These are phyloP conservation scores for Beaufortia kweichowensis DNA, from an alignment of 2,113 vertebrate species.

Conservation along the genomic window DNA sequence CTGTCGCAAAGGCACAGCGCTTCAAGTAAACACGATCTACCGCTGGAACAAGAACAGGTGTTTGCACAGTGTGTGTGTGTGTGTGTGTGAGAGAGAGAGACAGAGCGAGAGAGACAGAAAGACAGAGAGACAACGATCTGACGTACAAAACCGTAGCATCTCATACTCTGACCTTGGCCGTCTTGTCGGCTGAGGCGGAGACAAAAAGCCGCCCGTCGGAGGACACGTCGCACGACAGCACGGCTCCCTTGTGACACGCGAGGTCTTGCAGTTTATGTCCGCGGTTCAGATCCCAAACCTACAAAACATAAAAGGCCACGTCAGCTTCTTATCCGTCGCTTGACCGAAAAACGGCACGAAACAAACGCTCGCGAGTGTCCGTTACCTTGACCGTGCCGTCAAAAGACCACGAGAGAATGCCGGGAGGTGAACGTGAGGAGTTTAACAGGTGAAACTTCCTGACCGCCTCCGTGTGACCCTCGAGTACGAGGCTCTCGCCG, in stretches of 20 bases:
- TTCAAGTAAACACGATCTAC: neutral
- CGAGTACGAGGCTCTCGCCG: conserved; percentile 70
- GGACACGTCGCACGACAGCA: conserved; percentile 88
- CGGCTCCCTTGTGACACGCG: conserved; percentile 80
- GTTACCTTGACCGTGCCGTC: conserved; percentile 91
- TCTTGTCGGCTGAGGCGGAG: conserved; percentile 89
- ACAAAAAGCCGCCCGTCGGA: conserved; percentile 79
- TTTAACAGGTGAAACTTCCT: conserved; percentile 81
- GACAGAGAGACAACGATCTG: neutral
- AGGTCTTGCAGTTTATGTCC: conserved; percentile 80
- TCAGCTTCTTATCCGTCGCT: too few species aligned
- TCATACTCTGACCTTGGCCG: conserved; percentile 81
- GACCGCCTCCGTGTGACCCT: conserved; percentile 87
- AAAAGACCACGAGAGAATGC: conserved; percentile 91
- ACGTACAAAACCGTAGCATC: neutral
- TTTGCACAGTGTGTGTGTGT: neutral
- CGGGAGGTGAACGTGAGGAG: conserved; percentile 59
- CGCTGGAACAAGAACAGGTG: conserved; percentile 27
- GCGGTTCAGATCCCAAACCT: conserved; percentile 85
- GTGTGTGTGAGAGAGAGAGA: neutral
- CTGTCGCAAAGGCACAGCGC: neutral
- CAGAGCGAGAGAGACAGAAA: neutral
- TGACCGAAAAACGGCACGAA: neutral
- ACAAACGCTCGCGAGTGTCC: too few species aligned
- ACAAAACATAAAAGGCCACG: neutral